Evolutionary conservation across 2,888 invertebrate genomes (phyloP), one percentile per base, ranked within the genome.

Genomic region (Dasysyrphus tricinctus): DNA sequence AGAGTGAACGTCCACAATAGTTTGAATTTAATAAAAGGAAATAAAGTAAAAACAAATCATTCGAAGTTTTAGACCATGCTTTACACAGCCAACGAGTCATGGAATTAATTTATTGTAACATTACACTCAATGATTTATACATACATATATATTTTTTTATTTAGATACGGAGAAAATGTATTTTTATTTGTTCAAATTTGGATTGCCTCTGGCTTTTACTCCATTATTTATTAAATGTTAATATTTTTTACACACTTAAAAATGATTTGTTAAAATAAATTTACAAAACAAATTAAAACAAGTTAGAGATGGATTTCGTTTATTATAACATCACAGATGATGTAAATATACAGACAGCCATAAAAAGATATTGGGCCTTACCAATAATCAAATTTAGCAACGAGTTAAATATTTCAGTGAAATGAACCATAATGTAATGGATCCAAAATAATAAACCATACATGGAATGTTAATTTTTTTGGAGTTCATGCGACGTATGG

Each of bases 181-280:
- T 69, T 69, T 69, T 39, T 54, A 69, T 29, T 69, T 69, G 37
- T 69, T 54, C 39, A 34, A 54, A 39, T 39, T 69, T 69, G 37
- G 34, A 69, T 69, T 39, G 39, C 54, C 37, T 54, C 54, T 54
- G 69, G 54, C 69, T 69, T 24, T 54, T 37, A 69, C 37, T 54
- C 54, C 19, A 49, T 49, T 67, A 76, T 77, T 47, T 74, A 54
- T 74, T 82, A 56, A 78, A 78, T 74, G 44, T 63, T 73, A 67
- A 72, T 83, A 79, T 79, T 78, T 81, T 73, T 29, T 75, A 78
- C 79, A 61, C 65, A 61, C 70, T 54, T 51, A 78, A 83, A 75
- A 59, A 59, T 63, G 61, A 74, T 78, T 78, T 65, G 74, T 83
- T 79, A 63, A 69, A 79, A 78, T 73, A 79, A 54, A 57, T 47